Evolutionary conservation across 2,113 vertebrate genomes (phyloP).

Genomic region (Leptocoma aspasia): DNA sequence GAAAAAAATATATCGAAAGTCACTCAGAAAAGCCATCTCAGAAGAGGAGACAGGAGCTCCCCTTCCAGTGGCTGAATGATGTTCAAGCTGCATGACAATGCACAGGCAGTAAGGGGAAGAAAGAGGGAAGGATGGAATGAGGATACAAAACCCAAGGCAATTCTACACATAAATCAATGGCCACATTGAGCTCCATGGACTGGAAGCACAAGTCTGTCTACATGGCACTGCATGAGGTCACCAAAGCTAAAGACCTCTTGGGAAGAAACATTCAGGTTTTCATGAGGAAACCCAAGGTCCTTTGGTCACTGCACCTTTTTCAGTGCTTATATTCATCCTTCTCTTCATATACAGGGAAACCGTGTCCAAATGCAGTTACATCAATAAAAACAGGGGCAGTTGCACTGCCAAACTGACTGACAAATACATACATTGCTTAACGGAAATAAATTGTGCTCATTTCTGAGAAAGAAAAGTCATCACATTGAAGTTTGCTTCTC

Average conservation of each 20-base stretch:
- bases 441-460: neutral
- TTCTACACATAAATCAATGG: neutral
- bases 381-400: neutral
- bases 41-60: neutral
- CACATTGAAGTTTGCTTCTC: neutral
- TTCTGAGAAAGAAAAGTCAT: neutral
- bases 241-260: neutral
- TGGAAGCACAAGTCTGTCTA: neutral
- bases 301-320: neutral
- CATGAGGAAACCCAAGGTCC: accelerated
- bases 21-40: neutral
- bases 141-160: neutral
- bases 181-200: neutral
- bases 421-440: neutral
- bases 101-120: neutral
- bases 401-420: neutral
- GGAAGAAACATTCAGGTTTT: neutral
- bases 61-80: neutral
- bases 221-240: neutral
- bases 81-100: neutral
- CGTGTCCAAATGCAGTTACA: neutral
- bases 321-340: neutral
- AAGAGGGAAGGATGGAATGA: neutral
- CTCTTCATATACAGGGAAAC: neutral
- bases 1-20: neutral